Base-by-base conservation (phyloP, 2,113 vertebrate genomes). In the Morone chrysops region DNA sequence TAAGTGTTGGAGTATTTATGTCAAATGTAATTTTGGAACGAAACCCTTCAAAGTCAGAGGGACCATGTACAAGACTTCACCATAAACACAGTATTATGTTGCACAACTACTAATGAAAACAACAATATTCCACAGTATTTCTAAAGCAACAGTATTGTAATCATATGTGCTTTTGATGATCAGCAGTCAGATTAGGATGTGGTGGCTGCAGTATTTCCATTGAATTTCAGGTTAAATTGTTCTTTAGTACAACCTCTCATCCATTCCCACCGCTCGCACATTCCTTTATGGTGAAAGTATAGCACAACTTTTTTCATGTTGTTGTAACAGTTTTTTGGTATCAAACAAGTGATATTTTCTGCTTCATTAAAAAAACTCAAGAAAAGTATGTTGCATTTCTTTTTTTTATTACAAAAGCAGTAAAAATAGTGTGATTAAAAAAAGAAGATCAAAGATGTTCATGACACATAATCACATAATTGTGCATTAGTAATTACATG, bases 341-440 rank as follows among this genome's bases (percentile, higher is more conserved):
- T 88, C 43, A 83, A 87, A 83, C 56, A 25, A 90, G 85, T 92
- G 82, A 84, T 73, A 76, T 85, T 92, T 88, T 92, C 82, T 78
- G 78, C 84, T 85, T 92, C 88, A 94, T 90, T 93, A 92, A 92
- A 93, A 81, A 43, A 38, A 66, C 16, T 61, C 16, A 67, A 76
- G 31, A 74, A 83, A 82, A 48, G 13, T 41, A 2, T 18, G 10
- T 40, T 57, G 40, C 36, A 70, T 62, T 50, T 53, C 4, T 36
- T 54, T 59, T 50, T 25, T 10, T 47, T 80, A 71, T 13, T 16
- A 81, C 22, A 83, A 78, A 66, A 53, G 13, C 11, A 12, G 6
- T 18, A 62, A 70, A 68, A 43, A 74, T 25, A 36, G 5, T 7
- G 16, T 3, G 8, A 14, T 25, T 8, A 45, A 43, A 13, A 47